Evolutionary conservation across 2,888 invertebrate species (phyloP).

Genomic region (Auanema sp.): DNA sequence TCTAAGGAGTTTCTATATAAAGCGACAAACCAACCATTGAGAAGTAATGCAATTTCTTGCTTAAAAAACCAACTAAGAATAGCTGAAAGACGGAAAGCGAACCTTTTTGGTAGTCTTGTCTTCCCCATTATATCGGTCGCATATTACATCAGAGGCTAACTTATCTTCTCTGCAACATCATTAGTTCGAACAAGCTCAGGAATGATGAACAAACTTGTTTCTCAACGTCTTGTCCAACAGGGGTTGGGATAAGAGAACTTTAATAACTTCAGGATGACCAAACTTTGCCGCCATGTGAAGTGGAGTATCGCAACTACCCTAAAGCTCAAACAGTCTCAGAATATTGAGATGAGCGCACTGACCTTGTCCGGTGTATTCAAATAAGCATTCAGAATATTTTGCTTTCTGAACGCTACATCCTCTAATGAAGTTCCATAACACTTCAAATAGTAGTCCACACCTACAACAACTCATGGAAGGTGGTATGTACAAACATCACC

Average conservation of each 20-base stretch:
- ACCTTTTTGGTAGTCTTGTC: neutral
- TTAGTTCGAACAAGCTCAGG: neutral
- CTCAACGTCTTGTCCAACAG: constrained; percentile 8
- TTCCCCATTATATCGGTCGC: neutral
- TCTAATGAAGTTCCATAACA: constrained; percentile 20
- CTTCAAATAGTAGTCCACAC: constrained; percentile 10
- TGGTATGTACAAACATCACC: neutral
- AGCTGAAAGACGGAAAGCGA: neutral
- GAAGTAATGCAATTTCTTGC: constrained; percentile 13
- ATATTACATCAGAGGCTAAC: neutral
- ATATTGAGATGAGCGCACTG: neutral
- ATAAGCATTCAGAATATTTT: constrained; percentile 36
- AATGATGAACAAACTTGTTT: constrained; percentile 25
- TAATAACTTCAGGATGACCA: constrained; percentile 35
- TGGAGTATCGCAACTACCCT: constrained; percentile 37
- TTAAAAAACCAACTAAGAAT: neutral
- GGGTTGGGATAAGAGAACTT: constrained; percentile 16
- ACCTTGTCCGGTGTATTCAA: constrained; percentile 44
- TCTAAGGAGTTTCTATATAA: constrained; percentile 11
- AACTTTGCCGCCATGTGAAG: constrained; percentile 42
- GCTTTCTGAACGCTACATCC: constrained; percentile 25
- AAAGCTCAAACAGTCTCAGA: neutral
- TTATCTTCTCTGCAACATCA: neutral
- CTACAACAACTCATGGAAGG: constrained; percentile 4
- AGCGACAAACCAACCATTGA: constrained; percentile 13